Evolutionary conservation across 2,113 vertebrate species (phyloP), one percentile per base, ranked within the genome.

Genomic region (Mirza zaza): DNA sequence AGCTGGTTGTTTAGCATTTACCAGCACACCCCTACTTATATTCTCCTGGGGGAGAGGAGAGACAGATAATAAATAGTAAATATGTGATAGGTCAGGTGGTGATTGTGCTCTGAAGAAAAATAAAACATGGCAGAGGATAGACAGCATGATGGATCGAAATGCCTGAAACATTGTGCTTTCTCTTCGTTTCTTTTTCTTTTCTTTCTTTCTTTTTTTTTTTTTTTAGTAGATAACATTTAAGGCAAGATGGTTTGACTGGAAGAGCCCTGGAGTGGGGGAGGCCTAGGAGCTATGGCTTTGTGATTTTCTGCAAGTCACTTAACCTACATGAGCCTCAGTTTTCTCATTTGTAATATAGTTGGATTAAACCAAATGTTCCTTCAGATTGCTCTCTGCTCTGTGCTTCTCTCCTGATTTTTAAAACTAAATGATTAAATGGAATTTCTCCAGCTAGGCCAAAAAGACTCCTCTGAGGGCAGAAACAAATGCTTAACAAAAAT

Each of bases 391-490:
- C 27, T 95, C 55, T 52, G 25, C 27, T 80, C 61, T 65, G 70
- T 59, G 36, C 68, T 61, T 91, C 42, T 93, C 57, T 94, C 18
- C 10, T 61, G 50, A 75, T 55, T 65, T 93, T 95, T 83, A 45
- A 90, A 77, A 70, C 52, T 45, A 20, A 65, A 59, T 4, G 5
- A 79, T 59, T 8, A 75, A 57, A 36, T 76, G 25, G 45, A 61
- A 80, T 91, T 84, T 83, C 70, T 57, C 18, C 45, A n/a, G 3
- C 0, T 13, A 48, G 42, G 17, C 18, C 39, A 82, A 73, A 52
- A 68, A 73, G 21, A 75, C 3, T 73, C 70, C 91, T 59, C 20
- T 61, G 67, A 83, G 27, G 50, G 20, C 59, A 96, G 79, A 96
- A 91, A 81, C 8, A 87, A 96, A 76, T 81, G 48, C 63, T 71